Conservation (phyloP, 2,888 invertebrate genomes). For the Biston betularia region DNA sequence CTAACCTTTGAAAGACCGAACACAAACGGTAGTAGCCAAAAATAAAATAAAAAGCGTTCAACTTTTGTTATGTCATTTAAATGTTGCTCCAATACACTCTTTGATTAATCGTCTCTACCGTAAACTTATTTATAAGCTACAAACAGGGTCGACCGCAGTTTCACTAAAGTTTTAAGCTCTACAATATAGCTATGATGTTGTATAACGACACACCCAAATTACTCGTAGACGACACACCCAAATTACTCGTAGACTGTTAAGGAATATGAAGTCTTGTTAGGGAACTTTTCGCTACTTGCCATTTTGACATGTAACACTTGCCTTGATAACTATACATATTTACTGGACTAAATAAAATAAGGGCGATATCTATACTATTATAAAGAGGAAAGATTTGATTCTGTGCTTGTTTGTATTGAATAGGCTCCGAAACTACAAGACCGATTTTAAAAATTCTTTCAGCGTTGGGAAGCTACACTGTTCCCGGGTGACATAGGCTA, state of each 20-base stretch:
- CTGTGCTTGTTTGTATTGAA: too few species aligned
- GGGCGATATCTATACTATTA: too few species aligned
- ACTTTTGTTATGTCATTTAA: neutral
- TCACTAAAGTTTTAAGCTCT: conserved; percentile 15
- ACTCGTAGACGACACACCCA: conserved; percentile 7
- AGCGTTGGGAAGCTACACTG: too few species aligned
- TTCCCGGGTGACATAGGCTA: too few species aligned
- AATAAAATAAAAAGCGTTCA: neutral
- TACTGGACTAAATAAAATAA: too few species aligned
- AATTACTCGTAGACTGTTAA: conserved; percentile 11
- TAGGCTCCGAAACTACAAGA: too few species aligned
- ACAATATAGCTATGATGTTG: neutral
- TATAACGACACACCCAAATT: conserved; percentile 14
- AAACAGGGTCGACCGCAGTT: conserved; percentile 17
- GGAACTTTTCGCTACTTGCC: conserved; percentile 8
- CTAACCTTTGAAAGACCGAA: too few species aligned
- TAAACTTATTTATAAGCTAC: conserved; percentile 16
- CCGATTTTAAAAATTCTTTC: too few species aligned
- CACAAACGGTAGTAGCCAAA: too few species aligned
- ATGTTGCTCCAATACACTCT: neutral
- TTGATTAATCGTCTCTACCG: conserved; percentile 14
- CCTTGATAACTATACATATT: too few species aligned
- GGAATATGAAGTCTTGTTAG: conserved; percentile 10
- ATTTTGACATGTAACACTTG: neutral
- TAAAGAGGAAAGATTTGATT: too few species aligned